A percentile compares a stretch with the other conserved stretches of the same genome.
Conservation (phyloP, 1,140 invertebrate species). For the Steinernema feltiae region DNA sequence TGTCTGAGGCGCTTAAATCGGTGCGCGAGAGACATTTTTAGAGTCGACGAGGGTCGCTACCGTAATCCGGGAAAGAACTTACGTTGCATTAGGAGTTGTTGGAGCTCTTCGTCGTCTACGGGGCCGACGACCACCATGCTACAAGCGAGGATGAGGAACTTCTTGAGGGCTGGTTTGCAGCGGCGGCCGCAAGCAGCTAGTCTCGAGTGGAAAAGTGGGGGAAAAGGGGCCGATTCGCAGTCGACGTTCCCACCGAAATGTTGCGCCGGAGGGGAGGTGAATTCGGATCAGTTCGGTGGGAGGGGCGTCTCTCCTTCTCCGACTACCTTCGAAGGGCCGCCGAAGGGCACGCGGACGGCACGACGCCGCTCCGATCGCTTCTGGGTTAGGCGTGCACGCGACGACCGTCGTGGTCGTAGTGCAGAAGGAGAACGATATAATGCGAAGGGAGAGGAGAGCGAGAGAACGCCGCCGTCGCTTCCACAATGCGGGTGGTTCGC, state of each 20-base stretch:
- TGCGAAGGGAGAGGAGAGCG: neutral
- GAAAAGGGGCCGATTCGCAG: neutral
- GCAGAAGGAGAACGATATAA: neutral
- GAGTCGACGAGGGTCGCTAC: neutral
- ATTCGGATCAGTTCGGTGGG: neutral
- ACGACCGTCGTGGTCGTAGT: no score
- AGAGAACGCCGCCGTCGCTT: neutral
- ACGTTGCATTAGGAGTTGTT: neutral
- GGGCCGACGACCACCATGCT: neutral
- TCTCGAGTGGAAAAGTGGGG: neutral
- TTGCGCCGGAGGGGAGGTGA: conserved; percentile 3
- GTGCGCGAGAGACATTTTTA: neutral
- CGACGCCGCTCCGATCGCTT: no score
- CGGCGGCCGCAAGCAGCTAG: neutral
- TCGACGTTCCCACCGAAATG: neutral
- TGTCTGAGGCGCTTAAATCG: no score
- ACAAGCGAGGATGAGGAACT: neutral
- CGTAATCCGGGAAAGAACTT: neutral
- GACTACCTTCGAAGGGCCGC: neutral
- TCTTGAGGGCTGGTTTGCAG: no score
- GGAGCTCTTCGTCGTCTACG: neutral
- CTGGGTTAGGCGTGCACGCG: no score
- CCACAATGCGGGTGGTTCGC: neutral
- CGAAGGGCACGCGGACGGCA: neutral
- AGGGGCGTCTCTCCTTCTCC: neutral